Evolutionary conservation across 2,113 vertebrate species (phyloP).

Genomic region (Scortum barcoo): DNA sequence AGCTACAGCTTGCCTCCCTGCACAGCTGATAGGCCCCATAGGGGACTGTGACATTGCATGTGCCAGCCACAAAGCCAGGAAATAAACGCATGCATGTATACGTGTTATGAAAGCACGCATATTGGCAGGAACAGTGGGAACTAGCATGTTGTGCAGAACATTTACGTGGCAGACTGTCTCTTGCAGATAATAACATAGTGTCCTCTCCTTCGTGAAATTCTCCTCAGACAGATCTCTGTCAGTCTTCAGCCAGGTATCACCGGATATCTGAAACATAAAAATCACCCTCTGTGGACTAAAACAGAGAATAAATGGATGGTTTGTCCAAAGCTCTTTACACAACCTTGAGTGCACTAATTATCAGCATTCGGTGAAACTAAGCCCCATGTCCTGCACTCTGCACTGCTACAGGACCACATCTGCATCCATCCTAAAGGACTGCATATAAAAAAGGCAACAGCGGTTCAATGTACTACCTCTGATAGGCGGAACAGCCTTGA

Average conservation of each 20-base stretch:
- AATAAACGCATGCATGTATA: neutral
- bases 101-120: neutral
- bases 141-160: neutral
- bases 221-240: neutral
- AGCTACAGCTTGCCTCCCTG: slow-evolving; percentile 31
- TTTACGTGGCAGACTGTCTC: neutral
- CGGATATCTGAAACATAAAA: neutral
- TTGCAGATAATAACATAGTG: neutral
- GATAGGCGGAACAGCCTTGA: neutral
- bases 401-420: slow-evolving; percentile 3
- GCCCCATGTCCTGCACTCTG: neutral
- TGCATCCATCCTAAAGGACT: neutral
- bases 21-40: slow-evolving; percentile 25
- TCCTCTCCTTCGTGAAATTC: neutral
- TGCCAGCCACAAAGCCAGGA: slow-evolving; percentile 1
- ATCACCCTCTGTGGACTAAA: neutral
- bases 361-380: neutral
- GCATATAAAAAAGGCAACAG: neutral
- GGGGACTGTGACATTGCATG: neutral
- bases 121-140: slow-evolving; percentile 1
- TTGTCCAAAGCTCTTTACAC: neutral
- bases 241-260: neutral
- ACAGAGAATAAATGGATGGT: neutral
- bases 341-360: neutral
- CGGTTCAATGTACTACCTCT: neutral